phyloP scores from a whole-genome alignment of 2,888 invertebrate genomes.

The Hartigia nigra region DNA sequence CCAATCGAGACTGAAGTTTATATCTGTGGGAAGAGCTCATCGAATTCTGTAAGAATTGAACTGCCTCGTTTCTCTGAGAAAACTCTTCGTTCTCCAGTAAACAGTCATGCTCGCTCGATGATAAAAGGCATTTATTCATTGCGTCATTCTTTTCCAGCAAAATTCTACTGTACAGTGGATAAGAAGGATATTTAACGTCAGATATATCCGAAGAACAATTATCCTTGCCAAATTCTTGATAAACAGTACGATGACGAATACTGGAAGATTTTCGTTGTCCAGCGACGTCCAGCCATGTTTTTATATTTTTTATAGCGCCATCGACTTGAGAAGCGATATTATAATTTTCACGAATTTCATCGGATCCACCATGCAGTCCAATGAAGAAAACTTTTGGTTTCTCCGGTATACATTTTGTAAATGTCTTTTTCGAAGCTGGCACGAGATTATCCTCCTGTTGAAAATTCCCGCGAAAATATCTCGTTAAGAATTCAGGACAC shows the following conservation, averaged over 20 bases:
- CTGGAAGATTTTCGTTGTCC: background rate
- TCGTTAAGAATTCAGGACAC: slow-evolving; percentile 24
- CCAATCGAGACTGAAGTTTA: background rate
- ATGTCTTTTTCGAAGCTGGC: background rate
- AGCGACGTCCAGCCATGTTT: background rate
- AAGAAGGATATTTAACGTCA: background rate
- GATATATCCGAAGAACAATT: background rate
- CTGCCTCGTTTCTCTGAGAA: background rate
- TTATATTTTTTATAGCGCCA: background rate
- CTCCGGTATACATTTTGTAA: slow-evolving; percentile 1
- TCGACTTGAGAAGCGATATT: slow-evolving; percentile 1
- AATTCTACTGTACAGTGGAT: background rate
- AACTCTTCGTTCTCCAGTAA: background rate
- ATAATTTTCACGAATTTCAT: background rate
- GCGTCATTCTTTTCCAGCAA: background rate
- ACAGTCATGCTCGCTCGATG: background rate
- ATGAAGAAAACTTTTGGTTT: background rate
- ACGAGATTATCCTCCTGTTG: background rate
- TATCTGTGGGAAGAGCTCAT: background rate
- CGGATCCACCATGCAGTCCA: background rate
- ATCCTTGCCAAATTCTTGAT: background rate
- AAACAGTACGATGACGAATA: background rate
- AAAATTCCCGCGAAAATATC: slow-evolving; percentile 12
- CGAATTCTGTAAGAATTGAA: background rate
- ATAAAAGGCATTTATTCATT: background rate